Evolutionary conservation across 2,888 invertebrate genomes (phyloP), one percentile per base, ranked within the genome.

Genomic region (Drosophila neotestacea): DNA sequence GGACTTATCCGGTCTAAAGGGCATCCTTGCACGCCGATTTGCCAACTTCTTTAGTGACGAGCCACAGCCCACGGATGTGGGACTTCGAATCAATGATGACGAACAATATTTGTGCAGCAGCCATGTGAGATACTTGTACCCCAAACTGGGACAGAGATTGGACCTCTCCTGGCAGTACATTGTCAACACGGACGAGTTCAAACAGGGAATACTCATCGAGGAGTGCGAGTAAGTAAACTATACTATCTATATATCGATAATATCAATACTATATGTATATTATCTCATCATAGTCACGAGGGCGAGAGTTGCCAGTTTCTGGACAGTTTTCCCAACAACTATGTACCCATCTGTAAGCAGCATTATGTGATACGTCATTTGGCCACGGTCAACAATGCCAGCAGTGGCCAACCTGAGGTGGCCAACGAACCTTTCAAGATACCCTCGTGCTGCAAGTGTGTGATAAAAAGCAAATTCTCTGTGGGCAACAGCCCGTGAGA

Each of bases 361-460:
- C 77, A 84, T 50, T 67, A 92, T 92, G 47, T 78, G 47, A 61
- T 76, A 11, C 77, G 80, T 28, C 71, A 93, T 48, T 88, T 95
- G 90, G 85, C 94, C 16, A 94, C 95, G 0, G 77, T 96, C 0
- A 69, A 93, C 92, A 48, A 87, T 92, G 0, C 27, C n/a, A 72
- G 50, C 52, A 89, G 91, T 9, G 89, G 88, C 0, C 85, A 92
- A 6, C 87, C 94, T 1, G 81, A 79, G 59, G 79, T 91, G 10
- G 92, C 93, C 16, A 81, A 68, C 34, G 94, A 94, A 63, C 89
- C 92, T 9, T 95, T 96, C 71, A 93, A 93, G 80, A 92, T 96
- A 56, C 96, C 97, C 1, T 95, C 96, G 27, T 96, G 96, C 81
- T 97, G 97, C 89, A 95, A 95, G 55, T 97, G 97, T 84, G 93